Conservation (phyloP, 2,797 vertebrate genomes). For the Onychomys arenicola region DNA sequence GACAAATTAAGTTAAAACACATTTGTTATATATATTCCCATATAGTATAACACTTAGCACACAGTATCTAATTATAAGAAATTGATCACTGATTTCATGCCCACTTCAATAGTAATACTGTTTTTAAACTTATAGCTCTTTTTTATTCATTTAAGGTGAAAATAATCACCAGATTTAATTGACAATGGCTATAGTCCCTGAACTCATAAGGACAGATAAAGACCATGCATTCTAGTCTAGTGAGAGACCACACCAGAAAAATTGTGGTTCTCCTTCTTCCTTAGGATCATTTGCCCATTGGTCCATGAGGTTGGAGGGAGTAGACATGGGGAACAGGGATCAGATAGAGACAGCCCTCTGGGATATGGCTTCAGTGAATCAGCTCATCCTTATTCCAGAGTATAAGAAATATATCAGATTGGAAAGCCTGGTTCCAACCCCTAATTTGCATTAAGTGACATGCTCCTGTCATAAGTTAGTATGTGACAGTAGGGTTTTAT, state of each 20-base stretch:
- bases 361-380: too few relatives aligned
- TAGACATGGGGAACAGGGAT: too few relatives aligned
- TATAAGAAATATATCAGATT: too few relatives aligned
- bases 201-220: background rate
- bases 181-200: background rate
- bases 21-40: background rate
- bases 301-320: too few relatives aligned
- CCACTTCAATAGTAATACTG: background rate
- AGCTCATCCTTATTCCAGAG: too few relatives aligned
- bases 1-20: background rate
- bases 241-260: background rate
- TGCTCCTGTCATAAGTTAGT: too few relatives aligned
- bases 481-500: too few relatives aligned
- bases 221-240: background rate
- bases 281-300: too few relatives aligned
- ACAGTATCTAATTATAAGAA: background rate
- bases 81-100: background rate
- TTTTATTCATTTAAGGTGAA: background rate
- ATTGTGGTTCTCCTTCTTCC: too few relatives aligned
- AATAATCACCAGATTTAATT: background rate
- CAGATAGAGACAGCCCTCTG: too few relatives aligned
- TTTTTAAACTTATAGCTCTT: background rate
- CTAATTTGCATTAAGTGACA: too few relatives aligned
- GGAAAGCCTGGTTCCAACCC: too few relatives aligned
- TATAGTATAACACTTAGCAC: background rate